Conservation (phyloP, 2,888 invertebrate species). For the Hemaris fuciformis region DNA sequence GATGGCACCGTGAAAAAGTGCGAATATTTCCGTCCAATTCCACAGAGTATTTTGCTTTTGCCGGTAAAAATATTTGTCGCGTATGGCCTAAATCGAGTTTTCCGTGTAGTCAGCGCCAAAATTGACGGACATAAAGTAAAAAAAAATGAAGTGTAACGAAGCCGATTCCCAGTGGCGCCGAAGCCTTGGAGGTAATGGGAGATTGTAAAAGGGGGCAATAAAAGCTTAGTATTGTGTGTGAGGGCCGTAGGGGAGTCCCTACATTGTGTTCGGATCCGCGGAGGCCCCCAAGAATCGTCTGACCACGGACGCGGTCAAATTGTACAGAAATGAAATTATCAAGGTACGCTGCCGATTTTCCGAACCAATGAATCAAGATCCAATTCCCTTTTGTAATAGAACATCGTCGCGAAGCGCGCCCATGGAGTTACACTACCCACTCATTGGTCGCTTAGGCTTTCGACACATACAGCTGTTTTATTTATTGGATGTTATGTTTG, state of each 20-base stretch:
- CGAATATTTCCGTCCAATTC: background rate
- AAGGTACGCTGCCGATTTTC: slow-evolving; percentile 82
- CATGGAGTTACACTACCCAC: slow-evolving; percentile 75
- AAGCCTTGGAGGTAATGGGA: slow-evolving; percentile 78
- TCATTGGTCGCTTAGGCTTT: slow-evolving; percentile 67
- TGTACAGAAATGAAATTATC: slow-evolving; percentile 83
- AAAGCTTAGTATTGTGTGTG: slow-evolving; percentile 80
- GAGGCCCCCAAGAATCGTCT: slow-evolving; percentile 77
- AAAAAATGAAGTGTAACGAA: slow-evolving; percentile 74
- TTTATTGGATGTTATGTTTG: slow-evolving; percentile 39
- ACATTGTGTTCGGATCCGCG: slow-evolving; percentile 75
- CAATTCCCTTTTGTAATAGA: slow-evolving; percentile 82
- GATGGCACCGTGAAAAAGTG: background rate
- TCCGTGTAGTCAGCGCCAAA: slow-evolving; percentile 43
- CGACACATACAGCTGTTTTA: slow-evolving; percentile 50
- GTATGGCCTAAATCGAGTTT: slow-evolving; percentile 24
- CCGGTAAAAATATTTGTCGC: background rate
- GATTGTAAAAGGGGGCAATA: slow-evolving; percentile 82
- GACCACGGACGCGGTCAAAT: slow-evolving; percentile 81
- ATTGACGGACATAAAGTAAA: slow-evolving; percentile 58
- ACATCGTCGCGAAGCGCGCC: slow-evolving; percentile 78
- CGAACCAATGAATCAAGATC: slow-evolving; percentile 82
- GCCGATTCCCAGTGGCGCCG: slow-evolving; percentile 74
- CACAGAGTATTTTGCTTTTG: background rate
- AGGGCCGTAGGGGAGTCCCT: slow-evolving; percentile 73